Evolutionary conservation across 2,888 invertebrate species (phyloP), one percentile per base, ranked within the genome.

Genomic region (Orthonevra nobilis): DNA sequence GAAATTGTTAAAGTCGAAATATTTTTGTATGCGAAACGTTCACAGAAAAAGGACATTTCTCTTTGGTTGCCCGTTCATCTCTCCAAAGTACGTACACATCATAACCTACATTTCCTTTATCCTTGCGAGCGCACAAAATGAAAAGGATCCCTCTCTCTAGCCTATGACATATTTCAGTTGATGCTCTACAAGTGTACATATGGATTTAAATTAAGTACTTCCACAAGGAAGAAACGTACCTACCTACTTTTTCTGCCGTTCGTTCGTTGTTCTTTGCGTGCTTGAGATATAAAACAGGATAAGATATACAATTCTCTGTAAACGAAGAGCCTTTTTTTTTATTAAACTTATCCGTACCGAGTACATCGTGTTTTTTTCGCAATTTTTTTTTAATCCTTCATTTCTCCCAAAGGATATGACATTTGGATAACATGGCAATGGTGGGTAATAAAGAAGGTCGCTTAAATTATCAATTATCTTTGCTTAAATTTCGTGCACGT

Each of bases 261-360:
- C n/a, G n/a, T n/a, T n/a, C n/a, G n/a, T n/a, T n/a, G n/a, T 44
- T 60, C 46, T 60, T 26, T 46, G 60, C 60, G 60, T 46, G 46
- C 34, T 36, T 17, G 34, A 46, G 46, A 46, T 60, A 32, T 60
- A 60, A 46, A 60, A 12, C 46, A 60, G 60, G 60, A 60, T 60
- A 46, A 23, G 12, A 40, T 30, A n/a, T 36, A 36, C 36, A 23
- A 52, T 20, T 36, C 12, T 50, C 52, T 36, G 36, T 34, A 6
- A n/a, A 23, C 9, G 52, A 19, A 12, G 19, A 9, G 9, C 4
- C n/a, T 10, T 3, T 9, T 10, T 32, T 10, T 32, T 32, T 10
- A 10, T 32, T 32, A 10, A 10, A 32, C 10, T 32, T 32, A 32
- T 32, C 28, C 15, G n/a, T n/a, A n/a, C n/a, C n/a, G n/a, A n/a